Evolutionary conservation across 2,888 invertebrate species (phyloP), one percentile per base, ranked within the genome.

Genomic region (Sympetrum striolatum): DNA sequence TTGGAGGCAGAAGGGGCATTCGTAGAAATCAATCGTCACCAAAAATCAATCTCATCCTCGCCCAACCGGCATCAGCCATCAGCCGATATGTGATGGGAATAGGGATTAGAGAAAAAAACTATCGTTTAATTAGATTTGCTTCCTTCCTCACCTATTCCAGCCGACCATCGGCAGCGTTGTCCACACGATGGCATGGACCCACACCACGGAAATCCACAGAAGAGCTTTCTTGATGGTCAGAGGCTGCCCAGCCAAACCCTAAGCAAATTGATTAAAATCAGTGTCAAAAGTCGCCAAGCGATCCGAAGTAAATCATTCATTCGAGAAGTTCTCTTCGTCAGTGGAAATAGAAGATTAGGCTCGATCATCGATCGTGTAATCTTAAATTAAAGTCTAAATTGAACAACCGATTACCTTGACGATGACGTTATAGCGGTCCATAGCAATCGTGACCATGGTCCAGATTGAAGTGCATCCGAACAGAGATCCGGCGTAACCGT

Each of bases 91-190:
- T n/a, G n/a, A n/a, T n/a, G n/a, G n/a, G n/a, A n/a, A n/a, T n/a
- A n/a, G n/a, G n/a, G n/a, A n/a, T n/a, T n/a, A n/a, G n/a, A n/a
- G n/a, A n/a, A n/a, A n/a, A n/a, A n/a, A n/a, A n/a, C n/a, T n/a
- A n/a, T 44, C 44, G 18, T 15, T 18, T 53, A 53, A 3, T 53
- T 10, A n/a, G 4, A 5, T 53, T 53, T 8, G 6, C 2, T 53
- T 15, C 4, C 48, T 53, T 14, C 31, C 81, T 92, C 93, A 96
- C 96, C 96, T 95, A 93, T 96, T 97, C 98, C 98, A 98, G 93
- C 98, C 98, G 92, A 98, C 96, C 93, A 98, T 94, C 15, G 98
- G 98, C 3, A 97, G 96, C 91, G 98, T 93, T 25, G 98, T 97
- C 98, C 98, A 98, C 81, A 95, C 95, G 86, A 96, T 94, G 6